phyloP scores from a whole-genome alignment of 1,140 invertebrate species.

The Belonocnema kinseyi region DNA sequence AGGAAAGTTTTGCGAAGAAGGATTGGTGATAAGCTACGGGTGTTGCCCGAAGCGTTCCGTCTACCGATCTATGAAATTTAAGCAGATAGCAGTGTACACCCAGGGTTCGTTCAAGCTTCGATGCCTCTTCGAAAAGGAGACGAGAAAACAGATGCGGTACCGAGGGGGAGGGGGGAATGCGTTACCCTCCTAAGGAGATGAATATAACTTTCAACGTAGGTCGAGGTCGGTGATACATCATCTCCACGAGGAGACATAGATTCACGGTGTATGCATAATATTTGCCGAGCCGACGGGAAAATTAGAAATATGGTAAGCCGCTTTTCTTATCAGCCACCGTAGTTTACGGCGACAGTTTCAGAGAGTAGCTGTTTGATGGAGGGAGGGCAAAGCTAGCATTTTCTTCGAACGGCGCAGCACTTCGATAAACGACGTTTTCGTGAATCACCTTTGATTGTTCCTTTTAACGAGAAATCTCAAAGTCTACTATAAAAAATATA shows the following conservation, averaged over 20 bases:
- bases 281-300: conserved; percentile 70
- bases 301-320: conserved; percentile 71
- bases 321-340: conserved; percentile 69
- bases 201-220: conserved; percentile 66
- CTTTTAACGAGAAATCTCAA: neutral
- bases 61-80: conserved; percentile 50
- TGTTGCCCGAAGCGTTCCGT: conserved; percentile 10
- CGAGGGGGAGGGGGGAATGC: conserved; percentile 22
- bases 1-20: conserved; percentile 20
- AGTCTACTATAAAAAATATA: conserved; percentile 9
- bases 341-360: conserved; percentile 60
- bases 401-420: neutral
- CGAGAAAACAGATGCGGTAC: conserved; percentile 41
- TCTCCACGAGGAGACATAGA: conserved; percentile 66
- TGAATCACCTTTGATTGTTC: neutral
- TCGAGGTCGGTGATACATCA: conserved; percentile 71
- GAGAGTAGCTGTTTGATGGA: neutral
- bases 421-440: conserved; percentile 13
- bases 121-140: conserved; percentile 51
- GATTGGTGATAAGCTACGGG: conserved; percentile 9
- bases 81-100: conserved; percentile 45
- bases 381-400: neutral
- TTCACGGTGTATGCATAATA: conserved; percentile 72
- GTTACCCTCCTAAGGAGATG: conserved; percentile 48
- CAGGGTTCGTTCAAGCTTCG: conserved; percentile 54